Evolutionary conservation across 2,797 vertebrate genomes (phyloP).

Genomic region (Phyllotis vaccarum): DNA sequence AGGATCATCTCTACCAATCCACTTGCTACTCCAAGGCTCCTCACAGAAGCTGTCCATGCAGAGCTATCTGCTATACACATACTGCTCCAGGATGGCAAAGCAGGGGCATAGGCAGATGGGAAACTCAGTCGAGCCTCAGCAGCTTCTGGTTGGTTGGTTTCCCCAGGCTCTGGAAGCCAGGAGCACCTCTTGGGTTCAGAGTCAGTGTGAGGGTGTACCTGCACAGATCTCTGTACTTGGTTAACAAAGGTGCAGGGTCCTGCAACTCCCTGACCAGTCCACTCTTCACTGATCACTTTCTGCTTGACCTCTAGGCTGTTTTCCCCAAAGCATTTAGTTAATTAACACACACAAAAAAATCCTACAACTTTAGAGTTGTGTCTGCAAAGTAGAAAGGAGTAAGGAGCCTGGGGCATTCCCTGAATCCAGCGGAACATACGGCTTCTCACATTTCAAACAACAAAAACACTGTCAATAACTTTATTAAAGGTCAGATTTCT

Average conservation of each 20-base stretch:
- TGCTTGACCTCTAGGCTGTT: background rate
- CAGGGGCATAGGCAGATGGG: background rate
- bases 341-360: no score
- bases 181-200: no score
- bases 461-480: fast-evolving
- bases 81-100: background rate
- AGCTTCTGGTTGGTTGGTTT: background rate
- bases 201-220: background rate
- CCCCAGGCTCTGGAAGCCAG: background rate
- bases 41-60: background rate
- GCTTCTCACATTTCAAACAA: background rate
- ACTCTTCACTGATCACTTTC: background rate
- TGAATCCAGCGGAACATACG: background rate
- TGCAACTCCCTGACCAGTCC: fast-evolving
- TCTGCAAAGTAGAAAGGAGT: background rate
- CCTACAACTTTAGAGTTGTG: no score
- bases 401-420: background rate
- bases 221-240: no score
- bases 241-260: background rate
- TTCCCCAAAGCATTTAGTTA: background rate
- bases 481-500: conserved; percentile 78
- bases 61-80: background rate
- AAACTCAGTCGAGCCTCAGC: background rate
- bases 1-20: background rate
- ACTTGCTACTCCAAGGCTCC: background rate